A percentile compares a stretch with the other conserved stretches of the same genome.
Conservation (phyloP, 2,888 invertebrate species). For the Napeogenes inachia region DNA sequence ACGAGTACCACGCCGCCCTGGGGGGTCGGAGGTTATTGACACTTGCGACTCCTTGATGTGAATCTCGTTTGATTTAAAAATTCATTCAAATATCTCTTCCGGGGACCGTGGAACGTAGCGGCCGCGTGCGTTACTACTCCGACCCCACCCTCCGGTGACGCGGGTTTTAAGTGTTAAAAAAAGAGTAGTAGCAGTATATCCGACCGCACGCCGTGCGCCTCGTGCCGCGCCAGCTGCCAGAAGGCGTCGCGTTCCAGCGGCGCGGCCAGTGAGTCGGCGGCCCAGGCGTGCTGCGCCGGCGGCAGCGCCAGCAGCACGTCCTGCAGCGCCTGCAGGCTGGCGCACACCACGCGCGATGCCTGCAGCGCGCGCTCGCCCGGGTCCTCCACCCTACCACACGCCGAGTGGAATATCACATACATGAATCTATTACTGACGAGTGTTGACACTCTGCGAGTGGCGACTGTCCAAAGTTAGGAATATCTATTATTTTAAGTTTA, state of each 20-base stretch:
- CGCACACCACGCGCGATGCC: slow-evolving; percentile 34
- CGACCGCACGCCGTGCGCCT: slow-evolving; percentile 48
- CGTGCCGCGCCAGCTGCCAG: slow-evolving; percentile 83
- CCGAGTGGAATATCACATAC: background rate
- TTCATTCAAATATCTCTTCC: no score
- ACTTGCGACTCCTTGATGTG: no score
- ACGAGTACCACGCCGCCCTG: slow-evolving; percentile 83
- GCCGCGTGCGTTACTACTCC: no score
- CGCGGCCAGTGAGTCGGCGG: slow-evolving; percentile 67
- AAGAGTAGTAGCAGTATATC: background rate
- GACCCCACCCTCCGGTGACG: no score
- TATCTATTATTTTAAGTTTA: no score
- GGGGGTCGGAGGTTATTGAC: slow-evolving; percentile 18
- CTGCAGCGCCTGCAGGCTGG: slow-evolving; percentile 48
- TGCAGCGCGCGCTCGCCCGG: slow-evolving; percentile 42
- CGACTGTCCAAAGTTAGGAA: no score
- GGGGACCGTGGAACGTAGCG: no score
- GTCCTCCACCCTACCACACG: slow-evolving; percentile 39
- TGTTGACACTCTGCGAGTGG: no score
- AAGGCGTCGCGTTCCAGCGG: slow-evolving; percentile 80
- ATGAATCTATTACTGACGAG: no score
- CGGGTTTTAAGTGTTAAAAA: no score
- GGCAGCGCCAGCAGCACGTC: slow-evolving; percentile 40
- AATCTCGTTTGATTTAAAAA: no score
- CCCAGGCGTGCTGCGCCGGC: slow-evolving; percentile 72